Conservation (phyloP, 2,797 vertebrate species). For the Pristis pectinata region DNA sequence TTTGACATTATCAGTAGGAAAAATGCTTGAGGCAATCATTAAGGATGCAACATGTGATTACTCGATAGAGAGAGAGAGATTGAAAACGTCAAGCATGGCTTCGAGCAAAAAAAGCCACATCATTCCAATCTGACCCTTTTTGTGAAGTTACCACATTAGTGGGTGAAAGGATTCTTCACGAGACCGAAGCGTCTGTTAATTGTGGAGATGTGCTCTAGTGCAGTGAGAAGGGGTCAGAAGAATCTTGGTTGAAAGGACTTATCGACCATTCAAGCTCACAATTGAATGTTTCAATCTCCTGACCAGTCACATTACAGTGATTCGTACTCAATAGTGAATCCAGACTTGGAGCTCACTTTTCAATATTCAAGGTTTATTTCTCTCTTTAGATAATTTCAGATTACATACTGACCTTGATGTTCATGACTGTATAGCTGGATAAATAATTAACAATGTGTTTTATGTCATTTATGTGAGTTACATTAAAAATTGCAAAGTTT, state of each 20-base stretch:
- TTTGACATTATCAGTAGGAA: not conserved
- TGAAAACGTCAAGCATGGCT: not conserved
- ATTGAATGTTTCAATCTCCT: no score
- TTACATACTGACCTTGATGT: no score
- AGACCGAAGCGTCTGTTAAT: not conserved
- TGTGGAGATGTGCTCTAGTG: not conserved
- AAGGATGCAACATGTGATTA: not conserved
- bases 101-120: not conserved
- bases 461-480: no score
- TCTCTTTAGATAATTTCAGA: no score
- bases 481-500: not conserved
- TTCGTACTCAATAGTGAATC: no score
- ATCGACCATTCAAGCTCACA: no score
- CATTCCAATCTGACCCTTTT: not conserved
- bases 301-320: no score
- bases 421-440: no score
- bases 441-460: no score
- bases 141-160: not conserved
- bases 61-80: not conserved
- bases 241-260: no score
- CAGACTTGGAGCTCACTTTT: no score
- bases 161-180: not conserved
- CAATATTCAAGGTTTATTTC: no score
- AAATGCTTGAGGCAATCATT: not conserved
- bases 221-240: not conserved